Evolutionary conservation across 1,140 invertebrate species (phyloP), one percentile per base, ranked within the genome.

Genomic region (Copidosoma floridanum): DNA sequence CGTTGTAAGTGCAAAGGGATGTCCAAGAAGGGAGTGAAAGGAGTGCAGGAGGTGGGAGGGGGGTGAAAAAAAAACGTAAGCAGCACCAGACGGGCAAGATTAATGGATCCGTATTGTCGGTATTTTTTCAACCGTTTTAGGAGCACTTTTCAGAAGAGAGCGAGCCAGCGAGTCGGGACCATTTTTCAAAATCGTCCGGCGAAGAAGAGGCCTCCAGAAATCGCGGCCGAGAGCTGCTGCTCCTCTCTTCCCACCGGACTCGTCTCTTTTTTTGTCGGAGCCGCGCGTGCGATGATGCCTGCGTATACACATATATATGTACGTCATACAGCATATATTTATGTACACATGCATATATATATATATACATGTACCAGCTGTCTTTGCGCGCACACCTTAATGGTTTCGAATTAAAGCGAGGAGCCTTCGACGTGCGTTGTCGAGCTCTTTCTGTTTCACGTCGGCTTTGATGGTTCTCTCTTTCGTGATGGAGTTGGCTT

Each of bases 111-210:
- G 68, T 66, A 73, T 73, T 73, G 71, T 71, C 68, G 67, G 69
- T 70, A 70, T 73, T 73, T 73, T 72, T 73, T 73, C 69, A 70
- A 58, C 67, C 68, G 67, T 71, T 73, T 73, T 71, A 70, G 65
- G 65, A 69, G 65, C 69, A 73, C 71, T 73, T 71, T 71, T 73
- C 67, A 65, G 66, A 71, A 67, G 64, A 71, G 64, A n/a, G 41
- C 35, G 18, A 20, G 23, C 27, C 21, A 41, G 41, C 23, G 35
- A 10, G 5, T 26, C 50, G 44, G 57, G 62, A 63, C 71, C 71
- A 73, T 73, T 71, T 73, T 73, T 73, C 71, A 73, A 71, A 71
- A 71, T 71, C 65, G 65, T 50, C n/a, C n/a, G n/a, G n/a, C n/a
- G n/a, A 68, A 61, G 62, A 64, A 53, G 56, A 53, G 55, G 43